Evolutionary conservation across 2,113 vertebrate genomes (phyloP).

Genomic region (Ascaphus truei): DNA sequence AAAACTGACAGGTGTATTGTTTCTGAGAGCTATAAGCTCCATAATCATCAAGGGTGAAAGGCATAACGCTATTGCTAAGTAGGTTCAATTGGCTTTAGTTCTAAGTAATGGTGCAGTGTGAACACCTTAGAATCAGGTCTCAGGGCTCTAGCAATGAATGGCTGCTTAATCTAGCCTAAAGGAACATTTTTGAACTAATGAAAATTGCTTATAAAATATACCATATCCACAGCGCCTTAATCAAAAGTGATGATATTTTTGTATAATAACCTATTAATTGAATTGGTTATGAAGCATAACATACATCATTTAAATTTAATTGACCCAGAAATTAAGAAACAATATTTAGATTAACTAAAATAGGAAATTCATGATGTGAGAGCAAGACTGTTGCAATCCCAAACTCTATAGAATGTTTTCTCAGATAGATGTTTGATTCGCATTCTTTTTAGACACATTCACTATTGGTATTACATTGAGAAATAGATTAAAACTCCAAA

Average conservation of each 20-base stretch:
- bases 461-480: background rate
- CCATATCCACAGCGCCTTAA: slow-evolving; percentile 95
- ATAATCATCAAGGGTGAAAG: slow-evolving; percentile 91
- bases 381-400: slow-evolving; percentile 70
- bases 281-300: slow-evolving; percentile 98
- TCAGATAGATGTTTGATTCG: slow-evolving; percentile 63
- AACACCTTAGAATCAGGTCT: slow-evolving; percentile 91
- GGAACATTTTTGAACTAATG: slow-evolving; percentile 92
- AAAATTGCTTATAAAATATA: slow-evolving; percentile 99
- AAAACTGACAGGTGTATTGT: slow-evolving; percentile 97
- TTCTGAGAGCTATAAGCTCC: slow-evolving; percentile 92
- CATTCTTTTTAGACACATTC: slow-evolving; percentile 46
- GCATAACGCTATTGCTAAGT: slow-evolving; percentile 90
- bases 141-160: slow-evolving; percentile 78
- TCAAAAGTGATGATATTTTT: slow-evolving; percentile 91
- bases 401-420: slow-evolving; percentile 64
- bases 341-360: slow-evolving; percentile 89
- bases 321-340: slow-evolving; percentile 98
- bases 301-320: slow-evolving; percentile 98
- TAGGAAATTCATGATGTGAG: slow-evolving; percentile 78
- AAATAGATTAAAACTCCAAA: slow-evolving; percentile 32
- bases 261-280: slow-evolving; percentile 99
- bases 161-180: slow-evolving; percentile 93
- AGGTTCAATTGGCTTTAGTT: slow-evolving; percentile 97
- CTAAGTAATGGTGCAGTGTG: slow-evolving; percentile 89